These are phyloP conservation scores for Lamellibrachia columna DNA, from an alignment of 2,888 invertebrate genomes.

Conservation along the genomic window DNA sequence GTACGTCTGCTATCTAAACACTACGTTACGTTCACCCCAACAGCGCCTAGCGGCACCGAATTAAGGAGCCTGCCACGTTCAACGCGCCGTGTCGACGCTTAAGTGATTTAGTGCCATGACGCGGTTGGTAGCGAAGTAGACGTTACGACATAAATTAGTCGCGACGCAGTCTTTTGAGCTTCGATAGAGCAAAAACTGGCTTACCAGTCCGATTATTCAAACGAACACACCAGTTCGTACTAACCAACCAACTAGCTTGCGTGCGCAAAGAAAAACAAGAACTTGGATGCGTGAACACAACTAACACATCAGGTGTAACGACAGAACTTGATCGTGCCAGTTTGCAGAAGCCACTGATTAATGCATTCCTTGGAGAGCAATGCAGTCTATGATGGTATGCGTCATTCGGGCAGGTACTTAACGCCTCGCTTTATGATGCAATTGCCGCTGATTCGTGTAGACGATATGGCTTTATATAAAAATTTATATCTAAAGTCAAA, in stretches of 20 bases:
- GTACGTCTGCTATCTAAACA: too few species aligned
- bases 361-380: not conserved
- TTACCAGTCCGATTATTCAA: not conserved
- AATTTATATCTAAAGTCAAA: not conserved
- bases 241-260: not conserved
- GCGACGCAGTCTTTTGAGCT: not conserved
- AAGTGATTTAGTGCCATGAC: not conserved
- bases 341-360: not conserved
- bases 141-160: not conserved
- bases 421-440: constrained; percentile 7
- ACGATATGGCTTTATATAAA: not conserved
- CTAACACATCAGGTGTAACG: not conserved
- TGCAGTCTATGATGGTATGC: not conserved
- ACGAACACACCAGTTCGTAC: not conserved
- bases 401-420: not conserved
- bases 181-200: not conserved
- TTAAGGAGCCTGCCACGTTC: not conserved
- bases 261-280: not conserved
- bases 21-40: not conserved
- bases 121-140: not conserved
- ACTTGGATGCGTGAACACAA: not conserved
- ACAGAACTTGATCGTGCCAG: not conserved
- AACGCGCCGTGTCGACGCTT: not conserved
- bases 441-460: not conserved
- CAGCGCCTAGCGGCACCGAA: not conserved